phyloP scores from a whole-genome alignment of 1,140 invertebrate genomes.

The Planococcus citri region DNA sequence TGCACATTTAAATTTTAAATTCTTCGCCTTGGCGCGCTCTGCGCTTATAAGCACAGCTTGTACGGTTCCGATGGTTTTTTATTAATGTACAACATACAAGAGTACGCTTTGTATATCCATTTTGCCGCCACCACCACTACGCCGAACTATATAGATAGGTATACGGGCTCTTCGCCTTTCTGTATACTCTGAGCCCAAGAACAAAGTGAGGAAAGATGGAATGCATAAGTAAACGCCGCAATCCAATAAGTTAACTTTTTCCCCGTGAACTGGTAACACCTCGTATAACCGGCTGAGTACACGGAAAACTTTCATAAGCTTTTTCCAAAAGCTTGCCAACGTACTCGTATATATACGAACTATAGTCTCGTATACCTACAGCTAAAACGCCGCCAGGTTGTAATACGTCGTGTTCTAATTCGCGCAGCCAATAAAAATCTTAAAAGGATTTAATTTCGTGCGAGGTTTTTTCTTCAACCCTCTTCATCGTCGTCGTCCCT shows the following conservation, averaged over 20 bases:
- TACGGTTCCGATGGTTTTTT: conserved; percentile 9
- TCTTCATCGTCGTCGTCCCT: too few relatives aligned
- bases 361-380: too few relatives aligned
- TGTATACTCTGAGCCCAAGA: neutral
- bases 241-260: conserved; percentile 6
- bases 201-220: neutral
- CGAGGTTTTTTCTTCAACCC: too few relatives aligned
- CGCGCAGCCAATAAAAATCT: neutral
- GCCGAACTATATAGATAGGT: neutral
- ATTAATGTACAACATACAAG: conserved; percentile 19
- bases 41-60: conserved; percentile 18
- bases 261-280: neutral
- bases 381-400: neutral
- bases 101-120: neutral
- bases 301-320: conserved; percentile 6
- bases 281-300: neutral
- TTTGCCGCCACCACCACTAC: too few relatives aligned
- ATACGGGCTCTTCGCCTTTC: neutral
- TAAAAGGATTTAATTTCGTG: neutral
- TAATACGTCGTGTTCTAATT: neutral
- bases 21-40: too few relatives aligned
- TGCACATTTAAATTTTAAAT: conserved; percentile 17
- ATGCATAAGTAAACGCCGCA: conserved; percentile 18
- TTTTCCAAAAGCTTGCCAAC: neutral
- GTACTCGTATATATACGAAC: too few relatives aligned